phyloP scores from a whole-genome alignment of 2,113 vertebrate genomes.

The Corydoras maculifer region DNA sequence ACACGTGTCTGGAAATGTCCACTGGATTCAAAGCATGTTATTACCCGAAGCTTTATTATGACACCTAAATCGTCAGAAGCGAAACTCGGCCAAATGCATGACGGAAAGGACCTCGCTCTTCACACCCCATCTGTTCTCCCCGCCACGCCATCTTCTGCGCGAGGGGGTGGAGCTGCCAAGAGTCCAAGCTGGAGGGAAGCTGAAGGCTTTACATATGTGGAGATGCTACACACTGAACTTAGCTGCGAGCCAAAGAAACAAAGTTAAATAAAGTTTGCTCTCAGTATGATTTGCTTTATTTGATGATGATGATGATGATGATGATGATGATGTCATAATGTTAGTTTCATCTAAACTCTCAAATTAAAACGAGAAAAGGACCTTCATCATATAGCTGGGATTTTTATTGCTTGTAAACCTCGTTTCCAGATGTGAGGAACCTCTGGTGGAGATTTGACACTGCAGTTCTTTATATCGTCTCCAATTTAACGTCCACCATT shows the following conservation, averaged over 20 bases:
- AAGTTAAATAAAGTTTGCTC: neutral
- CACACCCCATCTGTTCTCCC: constrained; percentile 42
- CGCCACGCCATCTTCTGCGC: constrained; percentile 28
- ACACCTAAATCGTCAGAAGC: constrained; percentile 43
- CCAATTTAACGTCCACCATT: too few species aligned
- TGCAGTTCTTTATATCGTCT: too few species aligned
- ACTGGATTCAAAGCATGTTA: constrained; percentile 40
- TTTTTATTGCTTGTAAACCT: too few species aligned
- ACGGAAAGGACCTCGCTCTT: constrained; percentile 45
- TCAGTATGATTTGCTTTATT: neutral
- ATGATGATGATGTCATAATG: too few species aligned
- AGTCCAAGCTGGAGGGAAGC: constrained; percentile 36
- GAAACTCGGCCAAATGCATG: constrained; percentile 41
- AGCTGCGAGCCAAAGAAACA: constrained; percentile 10
- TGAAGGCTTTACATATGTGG: constrained; percentile 40
- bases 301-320: too few species aligned
- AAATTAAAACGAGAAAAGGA: too few species aligned
- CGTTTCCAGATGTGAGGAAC: too few species aligned
- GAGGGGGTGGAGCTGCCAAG: constrained; percentile 36
- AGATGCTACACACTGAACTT: constrained; percentile 30
- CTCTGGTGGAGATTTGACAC: too few species aligned
- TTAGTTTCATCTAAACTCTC: too few species aligned
- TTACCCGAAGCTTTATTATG: constrained; percentile 46
- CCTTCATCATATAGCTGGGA: too few species aligned
- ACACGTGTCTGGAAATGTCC: constrained; percentile 41